Base-by-base conservation (phyloP, 53 echinoderm and acorn worm genomes). In the Henricia sp. region DNA sequence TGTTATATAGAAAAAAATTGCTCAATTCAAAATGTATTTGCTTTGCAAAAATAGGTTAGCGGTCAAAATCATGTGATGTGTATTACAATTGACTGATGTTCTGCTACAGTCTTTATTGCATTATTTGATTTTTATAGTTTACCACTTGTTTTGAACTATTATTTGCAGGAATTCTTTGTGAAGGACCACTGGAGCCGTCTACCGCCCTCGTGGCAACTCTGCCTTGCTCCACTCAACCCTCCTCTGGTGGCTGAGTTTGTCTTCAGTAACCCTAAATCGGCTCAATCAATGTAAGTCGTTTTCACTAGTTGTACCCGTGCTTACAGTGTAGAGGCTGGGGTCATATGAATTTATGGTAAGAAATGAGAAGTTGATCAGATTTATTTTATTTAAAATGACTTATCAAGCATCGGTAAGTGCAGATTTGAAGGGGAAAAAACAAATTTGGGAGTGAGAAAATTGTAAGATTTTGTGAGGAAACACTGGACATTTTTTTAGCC, bases 111-210 rank as follows among this genome's bases (percentile, higher is more conserved):
- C 29, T 9, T 37, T 29, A 10, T 20, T 16, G 4, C 35, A 66
- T 10, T 32, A 6, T 33, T 9, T 4, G 67, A 33, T 16, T 37
- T 66, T 37, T 3, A 5, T 8, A 12, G 1, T 5, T 26, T 85
- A 17, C 16, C 16, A 37, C 28, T 35, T 33, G 25, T 39, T 64
- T 71, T 26, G 20, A 72, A 25, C 33, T 40, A 43, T 37, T 24
- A 69, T n/a, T 14, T 23, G 19, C 53, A 95, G 95, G 95, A 95
- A 46, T 95, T 92, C 76, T 95, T 91, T 57, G 86, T 86, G 52
- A 95, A 95, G 84, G 88, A 91, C 29, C 93, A 90, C 67, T 95
- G 95, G 95, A 57, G 74, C 6, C 83, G 40, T 40, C 52, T 93
- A 4, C 87, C 95, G 1, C 19, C 43, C 39, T 83, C 85, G 6